Evolutionary conservation across 2,888 invertebrate species (phyloP).

Genomic region (Spodoptera picta): DNA sequence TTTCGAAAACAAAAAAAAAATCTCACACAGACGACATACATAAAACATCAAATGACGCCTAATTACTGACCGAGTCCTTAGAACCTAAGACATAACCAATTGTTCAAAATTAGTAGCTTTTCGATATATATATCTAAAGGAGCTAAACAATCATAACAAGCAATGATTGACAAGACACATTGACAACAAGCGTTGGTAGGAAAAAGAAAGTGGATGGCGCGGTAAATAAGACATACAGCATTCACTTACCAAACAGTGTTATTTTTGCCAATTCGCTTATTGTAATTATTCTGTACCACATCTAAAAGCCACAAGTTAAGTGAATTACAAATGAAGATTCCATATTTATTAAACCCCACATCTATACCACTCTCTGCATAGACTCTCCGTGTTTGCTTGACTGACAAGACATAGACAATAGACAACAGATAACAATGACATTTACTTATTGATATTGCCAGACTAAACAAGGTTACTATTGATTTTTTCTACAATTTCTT

Average conservation of each 20-base stretch:
- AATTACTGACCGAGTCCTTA: too few relatives aligned
- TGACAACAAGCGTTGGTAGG: constrained; percentile 51
- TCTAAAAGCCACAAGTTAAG: constrained; percentile 27
- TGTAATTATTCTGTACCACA: constrained; percentile 42
- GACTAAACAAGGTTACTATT: neutral
- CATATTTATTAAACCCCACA: constrained; percentile 46
- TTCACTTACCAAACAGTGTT: constrained; percentile 7
- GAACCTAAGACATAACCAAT: too few relatives aligned
- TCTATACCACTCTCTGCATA: constrained; percentile 64
- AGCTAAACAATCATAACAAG: constrained; percentile 36
- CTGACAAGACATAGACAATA: constrained; percentile 14
- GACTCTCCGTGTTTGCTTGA: constrained; percentile 24
- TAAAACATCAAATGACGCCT: too few relatives aligned
- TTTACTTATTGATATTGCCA: constrained; percentile 25
- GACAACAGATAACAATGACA: constrained; percentile 31
- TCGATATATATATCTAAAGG: too few relatives aligned
- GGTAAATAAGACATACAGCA: constrained; percentile 60
- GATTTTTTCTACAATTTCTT: constrained; percentile 1
- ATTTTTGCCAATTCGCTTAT: constrained; percentile 19
- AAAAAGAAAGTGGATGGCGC: constrained; percentile 73
- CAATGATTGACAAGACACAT: constrained; percentile 8
- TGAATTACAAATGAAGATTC: constrained; percentile 28
- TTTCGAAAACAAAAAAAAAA: too few relatives aligned
- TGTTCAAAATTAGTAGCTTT: too few relatives aligned
- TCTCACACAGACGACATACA: too few relatives aligned